phyloP scores from a whole-genome alignment of 2,797 vertebrate species.

The Neosilurus hyrtlii region DNA sequence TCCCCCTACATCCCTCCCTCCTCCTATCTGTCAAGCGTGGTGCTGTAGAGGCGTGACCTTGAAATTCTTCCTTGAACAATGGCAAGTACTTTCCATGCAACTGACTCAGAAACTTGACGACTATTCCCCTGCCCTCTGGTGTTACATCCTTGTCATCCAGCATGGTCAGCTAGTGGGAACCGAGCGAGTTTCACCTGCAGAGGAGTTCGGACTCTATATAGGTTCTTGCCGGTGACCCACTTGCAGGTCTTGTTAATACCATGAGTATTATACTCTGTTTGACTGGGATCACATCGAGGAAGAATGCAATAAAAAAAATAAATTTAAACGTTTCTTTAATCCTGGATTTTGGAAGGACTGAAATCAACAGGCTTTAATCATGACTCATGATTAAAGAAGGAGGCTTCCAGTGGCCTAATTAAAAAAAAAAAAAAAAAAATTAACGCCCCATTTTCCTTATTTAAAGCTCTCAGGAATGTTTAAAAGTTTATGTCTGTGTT shows the following conservation, averaged over 20 bases:
- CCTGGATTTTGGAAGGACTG: slow-evolving; percentile 64
- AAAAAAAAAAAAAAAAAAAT: background rate
- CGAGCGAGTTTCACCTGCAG: slow-evolving; percentile 52
- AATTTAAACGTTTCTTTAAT: slow-evolving; percentile 58
- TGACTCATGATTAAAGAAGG: slow-evolving; percentile 20
- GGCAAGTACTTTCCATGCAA: slow-evolving; percentile 55
- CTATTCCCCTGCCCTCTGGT: slow-evolving; percentile 61
- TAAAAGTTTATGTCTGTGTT: background rate
- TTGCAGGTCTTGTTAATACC: slow-evolving; percentile 65
- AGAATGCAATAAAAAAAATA: slow-evolving; percentile 57
- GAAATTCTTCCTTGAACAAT: slow-evolving; percentile 58
- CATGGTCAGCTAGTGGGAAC: slow-evolving; percentile 56
- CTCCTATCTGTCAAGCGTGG: slow-evolving; percentile 63
- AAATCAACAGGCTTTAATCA: slow-evolving; percentile 32
- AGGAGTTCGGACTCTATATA: slow-evolving; percentile 42
- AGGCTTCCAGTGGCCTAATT: slow-evolving; percentile 15
- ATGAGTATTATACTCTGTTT: slow-evolving; percentile 57
- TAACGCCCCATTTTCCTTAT: background rate
- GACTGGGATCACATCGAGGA: slow-evolving; percentile 64
- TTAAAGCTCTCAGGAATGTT: slow-evolving; percentile 5
- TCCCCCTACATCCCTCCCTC: slow-evolving; percentile 15
- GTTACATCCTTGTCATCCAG: slow-evolving; percentile 55
- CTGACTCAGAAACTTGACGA: slow-evolving; percentile 61
- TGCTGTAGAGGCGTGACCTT: slow-evolving; percentile 65
- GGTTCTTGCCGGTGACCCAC: slow-evolving; percentile 68